Evolutionary conservation across 2,113 vertebrate genomes (phyloP).

Genomic region (Neomonachus schauinslandi): DNA sequence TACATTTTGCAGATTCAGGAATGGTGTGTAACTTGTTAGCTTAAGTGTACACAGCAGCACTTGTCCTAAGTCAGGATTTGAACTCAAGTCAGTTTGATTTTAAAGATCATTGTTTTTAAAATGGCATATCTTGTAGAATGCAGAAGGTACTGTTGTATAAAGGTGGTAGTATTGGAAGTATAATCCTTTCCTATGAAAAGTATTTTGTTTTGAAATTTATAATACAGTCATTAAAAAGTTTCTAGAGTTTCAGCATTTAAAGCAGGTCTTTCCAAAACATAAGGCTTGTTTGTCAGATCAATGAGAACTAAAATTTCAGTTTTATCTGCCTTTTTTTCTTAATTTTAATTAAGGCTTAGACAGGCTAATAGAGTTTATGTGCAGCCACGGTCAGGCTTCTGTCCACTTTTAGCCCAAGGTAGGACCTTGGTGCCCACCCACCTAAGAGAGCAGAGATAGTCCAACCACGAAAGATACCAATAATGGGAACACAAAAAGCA

Average conservation of each 20-base stretch:
- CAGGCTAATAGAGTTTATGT: neutral
- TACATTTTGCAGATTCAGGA: neutral
- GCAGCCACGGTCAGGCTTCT: neutral
- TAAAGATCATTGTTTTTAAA: neutral
- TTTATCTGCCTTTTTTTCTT: slow-evolving; percentile 11
- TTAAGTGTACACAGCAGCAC: neutral
- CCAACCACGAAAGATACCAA: neutral
- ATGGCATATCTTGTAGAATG: neutral
- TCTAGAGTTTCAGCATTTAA: slow-evolving; percentile 9
- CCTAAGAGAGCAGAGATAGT: neutral
- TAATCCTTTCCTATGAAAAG: slow-evolving; percentile 1
- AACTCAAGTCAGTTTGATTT: neutral
- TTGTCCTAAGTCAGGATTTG: neutral
- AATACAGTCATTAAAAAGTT: neutral
- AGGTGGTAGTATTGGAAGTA: neutral
- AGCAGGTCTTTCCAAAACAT: neutral
- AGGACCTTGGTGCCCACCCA: neutral
- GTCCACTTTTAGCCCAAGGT: neutral
- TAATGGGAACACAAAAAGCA: neutral
- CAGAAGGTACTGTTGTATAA: neutral
- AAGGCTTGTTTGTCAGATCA: neutral
- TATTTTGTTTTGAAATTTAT: neutral
- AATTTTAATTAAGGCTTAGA: neutral
- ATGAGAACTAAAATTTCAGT: slow-evolving; percentile 25
- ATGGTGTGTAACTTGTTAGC: neutral